phyloP scores from a whole-genome alignment of 2,797 vertebrate genomes.

The Aplochiton taeniatus region DNA sequence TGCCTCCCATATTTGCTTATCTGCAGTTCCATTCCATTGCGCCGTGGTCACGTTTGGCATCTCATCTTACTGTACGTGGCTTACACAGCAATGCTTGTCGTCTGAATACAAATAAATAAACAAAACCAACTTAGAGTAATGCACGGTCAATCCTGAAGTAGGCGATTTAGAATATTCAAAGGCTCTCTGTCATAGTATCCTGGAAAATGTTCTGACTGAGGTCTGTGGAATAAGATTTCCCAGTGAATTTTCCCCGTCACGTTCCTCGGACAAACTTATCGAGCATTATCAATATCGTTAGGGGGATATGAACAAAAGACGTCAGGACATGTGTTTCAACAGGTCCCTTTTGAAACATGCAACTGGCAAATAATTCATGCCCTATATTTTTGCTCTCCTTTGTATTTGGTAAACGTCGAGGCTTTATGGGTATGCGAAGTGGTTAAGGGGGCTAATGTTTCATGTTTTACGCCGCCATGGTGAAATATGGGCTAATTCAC shows the following conservation, averaged over 20 bases:
- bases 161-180: no score
- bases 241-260: no score
- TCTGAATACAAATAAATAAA: no score
- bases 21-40: not conserved
- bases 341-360: not conserved
- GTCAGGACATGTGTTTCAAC: no score
- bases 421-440: not conserved
- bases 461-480: not conserved
- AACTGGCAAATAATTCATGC: not conserved
- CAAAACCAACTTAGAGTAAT: no score
- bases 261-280: slow-evolving; percentile 18
- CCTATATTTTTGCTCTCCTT: not conserved
- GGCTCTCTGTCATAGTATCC: no score
- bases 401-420: not conserved
- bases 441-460: slow-evolving; percentile 2
- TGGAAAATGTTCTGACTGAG: no score
- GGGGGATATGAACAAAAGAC: slow-evolving; percentile 27
- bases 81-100: not conserved
- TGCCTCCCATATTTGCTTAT: slow-evolving; percentile 18
- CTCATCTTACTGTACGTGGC: not conserved
- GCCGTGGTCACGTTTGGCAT: not conserved
- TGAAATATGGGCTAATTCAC: slow-evolving; percentile 10
- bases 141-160: no score
- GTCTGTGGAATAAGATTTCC: no score
- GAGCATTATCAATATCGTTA: not conserved